Base-by-base conservation (phyloP, 2,888 invertebrate species). In the Tachina fera region DNA sequence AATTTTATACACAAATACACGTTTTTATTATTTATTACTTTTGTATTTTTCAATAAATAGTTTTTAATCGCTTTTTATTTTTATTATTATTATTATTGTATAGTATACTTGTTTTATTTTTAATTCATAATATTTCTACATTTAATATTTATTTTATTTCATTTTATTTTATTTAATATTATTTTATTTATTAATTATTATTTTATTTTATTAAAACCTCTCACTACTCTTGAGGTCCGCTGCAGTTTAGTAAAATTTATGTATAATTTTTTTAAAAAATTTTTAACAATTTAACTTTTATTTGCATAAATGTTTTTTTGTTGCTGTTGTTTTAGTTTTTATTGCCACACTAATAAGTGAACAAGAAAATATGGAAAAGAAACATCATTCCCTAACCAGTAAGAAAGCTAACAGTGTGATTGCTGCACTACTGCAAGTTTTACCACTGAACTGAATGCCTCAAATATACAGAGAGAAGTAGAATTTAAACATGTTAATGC, bases 371-470 rank as follows among this genome's bases (percentile, higher is more conserved):
- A 39, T 68, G 61, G 9, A 70, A 14, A 45, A 71, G 39, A 47
- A 68, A 75, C n/a, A 47, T 60, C 71, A 68, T 53, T 60, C 70
- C 61, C 76, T 76, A 68, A 74, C 72, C 60, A 9, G n/a, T n/a
- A n/a, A n/a, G 70, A 85, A 85, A 79, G 67, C 75, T 83, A 65
- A 39, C 63, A 65, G 53, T 39, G 19, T 2, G 53, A 58, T 19
- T 39, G 67, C 70, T 86, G 86, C 83, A 83, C 79, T 78, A 70
- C 78, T 86, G 86, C 86, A 86, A 86, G 16, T 79, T 79, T 76
- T 63, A 80, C 68, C 61, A 77, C 72, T 31, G 72, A 65, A 68
- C 14, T 49, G 49, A 49, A 49, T 56, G 41, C 41, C n/a, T 63
- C 76, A 72, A 31, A 65, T 39, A 77, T 49, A 31, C 22, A 72